Evolutionary conservation across 1,140 invertebrate genomes (phyloP), one percentile per base, ranked within the genome.

Genomic region (Halictus rubicundus): DNA sequence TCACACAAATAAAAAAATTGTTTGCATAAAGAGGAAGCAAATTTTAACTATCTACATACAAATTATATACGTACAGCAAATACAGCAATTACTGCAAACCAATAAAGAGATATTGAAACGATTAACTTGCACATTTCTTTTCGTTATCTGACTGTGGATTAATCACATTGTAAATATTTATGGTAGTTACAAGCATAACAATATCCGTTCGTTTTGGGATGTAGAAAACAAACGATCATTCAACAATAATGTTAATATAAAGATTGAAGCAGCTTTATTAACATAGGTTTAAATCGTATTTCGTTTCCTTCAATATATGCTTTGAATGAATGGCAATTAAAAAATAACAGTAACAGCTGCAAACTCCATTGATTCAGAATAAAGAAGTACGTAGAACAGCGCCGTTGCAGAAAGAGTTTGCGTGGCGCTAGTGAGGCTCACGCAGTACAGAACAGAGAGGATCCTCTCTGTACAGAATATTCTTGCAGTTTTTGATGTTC

Each of bases 71-170:
- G 9, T 84, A 85, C 83, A 27, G 69, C 60, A 39, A 70, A 68
- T 66, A 79, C 49, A 59, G 79, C 65, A 68, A 80, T 23, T 81
- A 42, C 25, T 37, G 52, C 54, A 52, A 81, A 60, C 54, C 21
- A 59, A 25, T 63, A 79, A 57, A 85, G 60, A 21, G 49, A 64
- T 27, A 82, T 5, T 42, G 78, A 32, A 54, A 66, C 54, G 23
- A 75, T 85, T 52, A 82, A 82, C 60, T 76, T 79, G 27, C 65
- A 79, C 84, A 86, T 86, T 63, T 70, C 61, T 82, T 59, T 68
- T 23, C 39, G 60, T 75, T 71, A 21, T 77, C 63, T 9, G 21
- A 60, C n/a, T 16, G 52, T 21, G 27, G 14, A 60, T 60, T 64
- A 21, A 59, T 78, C 37, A 81, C 70, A 85, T 81, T 66, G 68